Base-by-base conservation (phyloP, 2,797 vertebrate species). In the Molothrus aeneus region DNA sequence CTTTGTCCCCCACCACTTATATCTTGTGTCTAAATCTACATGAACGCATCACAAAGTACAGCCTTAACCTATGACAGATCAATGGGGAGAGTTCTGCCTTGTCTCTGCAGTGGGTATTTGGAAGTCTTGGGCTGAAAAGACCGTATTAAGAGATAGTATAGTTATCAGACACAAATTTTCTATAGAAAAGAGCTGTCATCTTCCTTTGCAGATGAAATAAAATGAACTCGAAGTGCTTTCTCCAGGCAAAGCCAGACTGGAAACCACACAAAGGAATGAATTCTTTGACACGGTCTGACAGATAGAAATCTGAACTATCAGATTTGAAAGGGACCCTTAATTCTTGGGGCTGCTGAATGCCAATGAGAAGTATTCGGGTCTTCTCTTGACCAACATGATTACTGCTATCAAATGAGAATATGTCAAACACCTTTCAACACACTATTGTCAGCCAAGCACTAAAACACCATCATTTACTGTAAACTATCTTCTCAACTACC, bases 141-240 rank as follows among this genome's bases (percentile, higher is more conserved):
- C 50, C 42, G 59, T 73, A 50, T 91, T 80, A 65, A 91, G 56
- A 71, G 40, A 72, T 66, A 87, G 88, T 66, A 68, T 40, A 88
- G 63, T 72, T 88, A 88, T 77, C 60, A 92, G 83, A 64, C n/a
- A 80, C 32, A 54, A 75, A 78, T 84, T 84, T 95, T 90, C 56
- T 90, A 45, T 29, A 79, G 71, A 71, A 92, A 97, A 90, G 79
- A 90, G 29, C 77, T 92, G 82, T 92, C 92, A 85, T 88, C 70
- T 93, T 88, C 61, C 59, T 94, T 92, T 94, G 69, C 75, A 92
- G 87, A 70, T 74, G 65, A 95, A 90, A 95, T 95, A 95, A 95
- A 93, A 56, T 82, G 90, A 95, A 84, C 86, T 95, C 88, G 93
- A 95, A 96, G 92, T 93, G 56, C 78, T 94, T 95, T 94, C 93